These are phyloP conservation scores for Stichopus chloronotus DNA, from an alignment of 35 echinoderm and acorn worm species.

Conservation along the genomic window DNA sequence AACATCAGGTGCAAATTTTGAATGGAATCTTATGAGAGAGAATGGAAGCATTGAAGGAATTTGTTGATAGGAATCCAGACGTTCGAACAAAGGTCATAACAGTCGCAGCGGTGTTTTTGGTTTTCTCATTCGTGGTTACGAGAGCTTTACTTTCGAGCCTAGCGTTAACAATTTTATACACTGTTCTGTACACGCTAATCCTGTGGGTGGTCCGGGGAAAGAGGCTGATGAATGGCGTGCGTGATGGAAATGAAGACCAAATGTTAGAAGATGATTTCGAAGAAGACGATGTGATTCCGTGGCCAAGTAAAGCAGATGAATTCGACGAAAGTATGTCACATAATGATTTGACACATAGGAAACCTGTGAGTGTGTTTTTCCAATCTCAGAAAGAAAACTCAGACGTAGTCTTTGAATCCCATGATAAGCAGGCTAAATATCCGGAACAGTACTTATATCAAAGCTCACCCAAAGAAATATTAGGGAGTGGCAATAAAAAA, in stretches of 20 bases:
- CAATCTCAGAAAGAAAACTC: neutral
- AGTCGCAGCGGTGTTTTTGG: neutral
- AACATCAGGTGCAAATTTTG: neutral
- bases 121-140: neutral
- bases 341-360: neutral
- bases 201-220: conserved; percentile 12
- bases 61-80: conserved; percentile 25
- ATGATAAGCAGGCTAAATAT: neutral
- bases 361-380: neutral
- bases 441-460: neutral
- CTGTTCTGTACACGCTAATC: neutral
- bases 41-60: conserved; percentile 37
- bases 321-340: conserved; percentile 2
- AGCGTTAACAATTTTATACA: conserved; percentile 40
- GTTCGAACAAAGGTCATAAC: neutral
- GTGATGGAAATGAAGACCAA: neutral
- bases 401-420: neutral
- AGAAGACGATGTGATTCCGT: neutral
- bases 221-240: neutral
- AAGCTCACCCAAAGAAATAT: neutral
- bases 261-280: neutral
- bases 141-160: conserved; percentile 43
- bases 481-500: neutral
- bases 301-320: neutral
- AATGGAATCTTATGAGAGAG: neutral